phyloP scores from a whole-genome alignment of 35 echinoderm and acorn worm species.

The Ophiothrix spiculata region DNA sequence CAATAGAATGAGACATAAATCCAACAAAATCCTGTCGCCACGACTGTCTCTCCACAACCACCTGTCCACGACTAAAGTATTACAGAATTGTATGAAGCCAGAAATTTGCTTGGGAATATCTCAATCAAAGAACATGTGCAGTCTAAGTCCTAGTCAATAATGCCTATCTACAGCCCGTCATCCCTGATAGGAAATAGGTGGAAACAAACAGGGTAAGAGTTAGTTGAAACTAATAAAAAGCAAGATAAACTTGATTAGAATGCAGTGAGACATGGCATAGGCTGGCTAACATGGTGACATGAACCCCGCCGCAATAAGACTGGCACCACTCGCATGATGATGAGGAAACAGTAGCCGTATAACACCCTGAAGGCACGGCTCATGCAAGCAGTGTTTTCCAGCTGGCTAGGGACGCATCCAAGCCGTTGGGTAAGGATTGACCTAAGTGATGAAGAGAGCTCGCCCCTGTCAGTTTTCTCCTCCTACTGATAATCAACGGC shows the following conservation, averaged over 20 bases:
- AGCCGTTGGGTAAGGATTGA: not conserved
- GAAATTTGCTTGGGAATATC: not conserved
- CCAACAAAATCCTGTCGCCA: not conserved
- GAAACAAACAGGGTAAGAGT: too few relatives aligned
- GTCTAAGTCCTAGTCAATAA: not conserved
- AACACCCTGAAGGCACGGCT: not conserved
- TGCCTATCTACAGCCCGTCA: not conserved
- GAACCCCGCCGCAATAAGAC: not conserved
- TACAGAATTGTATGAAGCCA: not conserved
- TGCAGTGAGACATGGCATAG: too few relatives aligned
- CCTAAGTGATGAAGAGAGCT: not conserved
- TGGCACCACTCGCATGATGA: constrained; percentile 1
- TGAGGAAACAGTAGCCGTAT: not conserved
- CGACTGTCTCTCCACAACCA: not conserved
- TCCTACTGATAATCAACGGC: constrained; percentile 4
- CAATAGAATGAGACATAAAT: constrained; percentile 1
- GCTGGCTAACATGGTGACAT: too few relatives aligned
- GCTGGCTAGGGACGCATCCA: not conserved
- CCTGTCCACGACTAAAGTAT: constrained; percentile 1
- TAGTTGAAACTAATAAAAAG: too few relatives aligned
- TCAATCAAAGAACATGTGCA: not conserved
- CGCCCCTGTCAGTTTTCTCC: not conserved
- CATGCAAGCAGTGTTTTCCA: not conserved
- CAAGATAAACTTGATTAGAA: too few relatives aligned
- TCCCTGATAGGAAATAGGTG: too few relatives aligned